These are phyloP conservation scores for Bedellia somnulentella DNA, from an alignment of 2,888 invertebrate species.

Conservation along the genomic window DNA sequence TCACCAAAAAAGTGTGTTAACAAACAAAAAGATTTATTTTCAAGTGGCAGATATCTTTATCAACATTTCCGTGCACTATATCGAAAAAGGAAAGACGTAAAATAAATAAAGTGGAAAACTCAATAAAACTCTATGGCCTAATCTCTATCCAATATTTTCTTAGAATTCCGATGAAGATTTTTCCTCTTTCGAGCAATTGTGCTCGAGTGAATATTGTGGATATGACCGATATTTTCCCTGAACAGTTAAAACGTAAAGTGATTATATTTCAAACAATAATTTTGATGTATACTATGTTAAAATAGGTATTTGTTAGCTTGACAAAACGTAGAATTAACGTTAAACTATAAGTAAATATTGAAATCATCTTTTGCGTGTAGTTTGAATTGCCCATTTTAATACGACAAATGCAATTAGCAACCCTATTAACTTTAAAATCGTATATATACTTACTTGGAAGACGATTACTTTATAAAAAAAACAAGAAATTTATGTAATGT, in stretches of 20 bases:
- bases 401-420: too few species aligned
- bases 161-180: slow-evolving; percentile 46
- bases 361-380: neutral
- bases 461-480: neutral
- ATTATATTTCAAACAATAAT: neutral
- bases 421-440: neutral
- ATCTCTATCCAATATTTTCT: slow-evolving; percentile 60
- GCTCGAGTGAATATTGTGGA: slow-evolving; percentile 19
- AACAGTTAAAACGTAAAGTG: neutral
- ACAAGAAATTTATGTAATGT: slow-evolving; percentile 11
- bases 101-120: slow-evolving; percentile 54
- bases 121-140: slow-evolving; percentile 59
- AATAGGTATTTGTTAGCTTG: neutral
- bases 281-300: neutral
- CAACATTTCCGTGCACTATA: slow-evolving; percentile 3
- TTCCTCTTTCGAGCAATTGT: slow-evolving; percentile 24
- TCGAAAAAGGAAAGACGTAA: slow-evolving; percentile 32
- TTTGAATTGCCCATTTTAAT: neutral
- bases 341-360: neutral
- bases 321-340: neutral
- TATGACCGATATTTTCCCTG: slow-evolving; percentile 6
- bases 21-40: slow-evolving; percentile 55
- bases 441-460: neutral
- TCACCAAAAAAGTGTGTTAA: slow-evolving; percentile 41
- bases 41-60: slow-evolving; percentile 39